A percentile compares a stretch with the other conserved stretches of the same genome.
Conservation (phyloP, 2,888 invertebrate species). For the Campopleginae sp. region DNA sequence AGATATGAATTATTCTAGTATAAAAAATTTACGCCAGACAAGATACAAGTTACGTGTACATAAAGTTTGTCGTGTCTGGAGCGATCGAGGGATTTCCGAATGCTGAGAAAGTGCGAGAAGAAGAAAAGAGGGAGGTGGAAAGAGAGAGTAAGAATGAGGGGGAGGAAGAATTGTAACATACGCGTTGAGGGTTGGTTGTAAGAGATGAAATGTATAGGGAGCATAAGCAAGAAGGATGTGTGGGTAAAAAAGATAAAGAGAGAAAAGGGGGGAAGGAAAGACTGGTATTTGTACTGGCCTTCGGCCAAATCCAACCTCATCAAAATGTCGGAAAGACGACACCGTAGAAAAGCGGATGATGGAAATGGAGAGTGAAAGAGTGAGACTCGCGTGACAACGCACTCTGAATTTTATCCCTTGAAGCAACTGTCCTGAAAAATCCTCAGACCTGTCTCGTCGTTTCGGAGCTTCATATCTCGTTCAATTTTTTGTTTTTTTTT, state of each 20-base stretch:
- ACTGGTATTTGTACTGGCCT: conserved; percentile 78
- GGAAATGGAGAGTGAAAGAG: conserved; percentile 27
- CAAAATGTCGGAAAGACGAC: conserved; percentile 79
- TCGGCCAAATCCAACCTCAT: conserved; percentile 80
- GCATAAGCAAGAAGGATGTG: conserved; percentile 50
- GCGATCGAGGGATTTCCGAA: conserved; percentile 15
- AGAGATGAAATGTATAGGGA: conserved; percentile 60
- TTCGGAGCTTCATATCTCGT: conserved; percentile 42
- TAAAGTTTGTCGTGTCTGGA: conserved; percentile 8
- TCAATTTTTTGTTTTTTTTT: conserved; percentile 4
- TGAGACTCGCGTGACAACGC: conserved; percentile 74
- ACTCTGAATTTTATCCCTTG: conserved; percentile 77
- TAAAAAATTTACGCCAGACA: background rate
- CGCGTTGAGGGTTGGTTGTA: conserved; percentile 21
- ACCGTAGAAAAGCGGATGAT: conserved; percentile 65
- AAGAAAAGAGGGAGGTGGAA: conserved; percentile 39
- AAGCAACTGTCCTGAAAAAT: conserved; percentile 73
- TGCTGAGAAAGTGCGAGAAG: conserved; percentile 42
- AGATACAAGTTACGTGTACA: background rate
- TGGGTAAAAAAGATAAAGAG: conserved; percentile 50
- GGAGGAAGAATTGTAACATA: conserved; percentile 15
- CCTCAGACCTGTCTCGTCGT: conserved; percentile 49
- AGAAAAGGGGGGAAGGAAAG: conserved; percentile 63
- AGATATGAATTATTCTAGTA: background rate
- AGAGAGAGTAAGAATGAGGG: conserved; percentile 28